Percentiles rank a stretch among this genome's conserved stretches.
Conservation (phyloP, 1,140 invertebrate genomes). For the Rhysida immarginata region DNA sequence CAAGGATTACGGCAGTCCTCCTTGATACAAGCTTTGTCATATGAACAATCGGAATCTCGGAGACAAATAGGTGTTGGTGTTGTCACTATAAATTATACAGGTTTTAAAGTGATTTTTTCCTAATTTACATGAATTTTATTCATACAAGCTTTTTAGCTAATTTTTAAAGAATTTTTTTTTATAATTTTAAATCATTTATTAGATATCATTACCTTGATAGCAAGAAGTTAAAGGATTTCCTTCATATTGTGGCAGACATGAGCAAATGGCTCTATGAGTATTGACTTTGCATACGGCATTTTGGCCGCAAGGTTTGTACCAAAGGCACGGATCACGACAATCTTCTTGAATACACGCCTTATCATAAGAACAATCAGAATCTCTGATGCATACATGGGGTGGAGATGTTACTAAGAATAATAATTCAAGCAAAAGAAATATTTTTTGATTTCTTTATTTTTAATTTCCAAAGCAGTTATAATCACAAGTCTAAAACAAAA, state of each 20-base stretch:
- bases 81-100: too few species aligned
- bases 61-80: conserved; percentile 39
- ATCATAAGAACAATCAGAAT: conserved; percentile 24
- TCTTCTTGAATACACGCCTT: conserved; percentile 24
- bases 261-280: conserved; percentile 22
- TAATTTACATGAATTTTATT: too few species aligned
- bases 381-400: conserved; percentile 18
- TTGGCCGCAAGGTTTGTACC: conserved; percentile 31
- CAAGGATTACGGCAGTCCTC: conserved; percentile 76
- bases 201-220: conserved; percentile 29
- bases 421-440: too few species aligned
- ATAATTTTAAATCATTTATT: conserved; percentile 11
- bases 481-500: too few species aligned
- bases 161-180: not conserved
- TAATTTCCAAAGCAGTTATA: too few species aligned
- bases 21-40: conserved; percentile 77
- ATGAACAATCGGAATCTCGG: conserved; percentile 73
- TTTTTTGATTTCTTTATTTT: too few species aligned
- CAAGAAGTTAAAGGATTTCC: conserved; percentile 67
- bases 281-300: conserved; percentile 24
- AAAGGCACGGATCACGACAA: conserved; percentile 53
- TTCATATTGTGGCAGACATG: conserved; percentile 23
- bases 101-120: too few species aligned
- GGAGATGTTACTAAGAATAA: not conserved
- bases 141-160: too few species aligned